Evolutionary conservation across 1,140 invertebrate species (phyloP).

Genomic region (Vanessa tameamea): DNA sequence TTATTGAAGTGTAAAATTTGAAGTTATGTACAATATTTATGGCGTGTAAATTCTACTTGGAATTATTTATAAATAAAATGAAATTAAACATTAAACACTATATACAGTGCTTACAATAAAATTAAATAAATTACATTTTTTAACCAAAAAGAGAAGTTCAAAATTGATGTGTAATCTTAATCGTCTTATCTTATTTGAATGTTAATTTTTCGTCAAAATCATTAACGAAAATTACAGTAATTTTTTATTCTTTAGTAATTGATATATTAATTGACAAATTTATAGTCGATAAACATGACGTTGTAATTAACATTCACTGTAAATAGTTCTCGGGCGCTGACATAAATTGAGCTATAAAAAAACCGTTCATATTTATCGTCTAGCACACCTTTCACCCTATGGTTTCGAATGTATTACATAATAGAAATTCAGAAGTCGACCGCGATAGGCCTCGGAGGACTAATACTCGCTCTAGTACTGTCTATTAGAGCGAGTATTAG

Average conservation of each 20-base stretch:
- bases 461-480: too few species aligned
- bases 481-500: conserved; percentile 25
- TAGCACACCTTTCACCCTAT: conserved; percentile 42
- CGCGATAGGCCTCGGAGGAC: conserved; percentile 20
- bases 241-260: conserved; percentile 1
- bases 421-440: conserved; percentile 32
- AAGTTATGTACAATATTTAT: background rate
- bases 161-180: background rate
- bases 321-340: conserved; percentile 11
- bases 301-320: conserved; percentile 15
- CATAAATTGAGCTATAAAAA: conserved; percentile 23
- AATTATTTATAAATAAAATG: too few species aligned
- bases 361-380: conserved; percentile 28
- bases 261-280: conserved; percentile 1
- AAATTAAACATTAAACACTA: too few species aligned
- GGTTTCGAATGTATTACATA: conserved; percentile 8
- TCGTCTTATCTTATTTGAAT: background rate
- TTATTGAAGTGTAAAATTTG: background rate
- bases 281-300: conserved; percentile 7
- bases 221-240: background rate
- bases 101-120: too few species aligned
- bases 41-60: too few species aligned
- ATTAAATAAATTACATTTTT: background rate
- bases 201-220: conserved; percentile 6
- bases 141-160: background rate